These are phyloP conservation scores for Mus caroli DNA, from an alignment of 2,797 vertebrate genomes.

Conservation along the genomic window DNA sequence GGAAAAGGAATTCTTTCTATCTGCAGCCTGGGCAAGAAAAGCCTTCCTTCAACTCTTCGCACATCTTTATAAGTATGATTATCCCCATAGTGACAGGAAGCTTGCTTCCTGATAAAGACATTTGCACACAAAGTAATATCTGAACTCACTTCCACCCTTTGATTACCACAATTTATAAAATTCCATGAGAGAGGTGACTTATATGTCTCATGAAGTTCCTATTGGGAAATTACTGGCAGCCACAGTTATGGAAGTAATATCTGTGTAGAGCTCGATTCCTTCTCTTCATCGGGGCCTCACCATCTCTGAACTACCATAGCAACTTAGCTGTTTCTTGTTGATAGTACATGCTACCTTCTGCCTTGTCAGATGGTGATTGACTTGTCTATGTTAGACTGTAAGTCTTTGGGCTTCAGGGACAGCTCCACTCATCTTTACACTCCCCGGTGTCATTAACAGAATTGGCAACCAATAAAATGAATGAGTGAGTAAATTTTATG, in stretches of 20 bases:
- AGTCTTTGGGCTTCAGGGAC: not conserved
- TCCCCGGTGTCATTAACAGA: not conserved
- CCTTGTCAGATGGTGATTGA: not conserved
- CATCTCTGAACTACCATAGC: not conserved
- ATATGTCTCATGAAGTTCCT: conserved; percentile 67
- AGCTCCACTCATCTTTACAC: conserved; percentile 8
- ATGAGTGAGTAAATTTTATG: not conserved
- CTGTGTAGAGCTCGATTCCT: not conserved
- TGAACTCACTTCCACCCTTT: conserved; percentile 74
- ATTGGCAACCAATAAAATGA: not conserved
- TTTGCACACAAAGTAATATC: conserved; percentile 65
- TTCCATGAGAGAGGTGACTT: conserved; percentile 76
- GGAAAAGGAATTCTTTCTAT: conserved; percentile 30
- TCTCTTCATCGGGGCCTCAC: not conserved
- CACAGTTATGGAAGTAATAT: conserved; percentile 6
- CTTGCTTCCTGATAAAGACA: conserved; percentile 73
- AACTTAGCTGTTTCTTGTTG: not conserved
- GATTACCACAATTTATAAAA: conserved; percentile 65
- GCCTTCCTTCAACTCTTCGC: conserved; percentile 56
- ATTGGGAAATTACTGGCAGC: conserved; percentile 48
- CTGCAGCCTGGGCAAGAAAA: conserved; percentile 27
- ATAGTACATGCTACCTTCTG: fast-evolving
- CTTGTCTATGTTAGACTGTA: not conserved
- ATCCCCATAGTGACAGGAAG: conserved; percentile 65
- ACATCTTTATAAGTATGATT: conserved; percentile 65